Evolutionary conservation across 1,140 invertebrate species (phyloP), one percentile per base, ranked within the genome.

Genomic region (Choristoneura fumiferana): DNA sequence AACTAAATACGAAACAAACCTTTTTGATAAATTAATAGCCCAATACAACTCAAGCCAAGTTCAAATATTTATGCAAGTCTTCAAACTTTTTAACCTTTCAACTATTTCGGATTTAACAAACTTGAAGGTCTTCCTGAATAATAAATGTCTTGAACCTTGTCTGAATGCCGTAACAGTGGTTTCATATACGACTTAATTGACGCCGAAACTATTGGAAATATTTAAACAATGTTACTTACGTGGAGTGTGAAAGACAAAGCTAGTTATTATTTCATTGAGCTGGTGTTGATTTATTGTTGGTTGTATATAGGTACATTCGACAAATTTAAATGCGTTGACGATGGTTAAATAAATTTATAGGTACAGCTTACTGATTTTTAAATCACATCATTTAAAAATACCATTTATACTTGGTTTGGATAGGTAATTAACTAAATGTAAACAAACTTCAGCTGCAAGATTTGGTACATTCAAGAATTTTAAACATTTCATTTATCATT

Each of bases 221-320:
- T 49, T 49, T 33, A 49, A 49, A 49, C 43, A 49, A 49, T 49
- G n/a, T 49, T 33, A 49, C 22, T 49, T 33, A 49, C 22, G 43
- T 6, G 22, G 12, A 49, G 43, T 49, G 43, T 49, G 43, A 49
- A 33, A 49, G 18, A 49, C 43, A 22, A 12, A 12, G 6, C 10
- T 10, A 4, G 43, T 49, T 49, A 49, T 29, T 29, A 49, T 22
- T 49, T 49, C 22, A 49, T 49, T 22, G 1, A 17, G 12, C 18
- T 29, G 18, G 43, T 29, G 18, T 49, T 49, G 43, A 49, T 49
- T 49, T 29, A 49, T 49, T 29, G 22, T 22, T 9, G 10, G 22
- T 49, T 22, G 2, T 6, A 29, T 2, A 29, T 49, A 29, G n/a
- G 17, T n/a, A n/a, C 43, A 22, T 49, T 29, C 43, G 22, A 29